phyloP scores from a whole-genome alignment of 2,888 invertebrate species.

The Axea sp. region DNA sequence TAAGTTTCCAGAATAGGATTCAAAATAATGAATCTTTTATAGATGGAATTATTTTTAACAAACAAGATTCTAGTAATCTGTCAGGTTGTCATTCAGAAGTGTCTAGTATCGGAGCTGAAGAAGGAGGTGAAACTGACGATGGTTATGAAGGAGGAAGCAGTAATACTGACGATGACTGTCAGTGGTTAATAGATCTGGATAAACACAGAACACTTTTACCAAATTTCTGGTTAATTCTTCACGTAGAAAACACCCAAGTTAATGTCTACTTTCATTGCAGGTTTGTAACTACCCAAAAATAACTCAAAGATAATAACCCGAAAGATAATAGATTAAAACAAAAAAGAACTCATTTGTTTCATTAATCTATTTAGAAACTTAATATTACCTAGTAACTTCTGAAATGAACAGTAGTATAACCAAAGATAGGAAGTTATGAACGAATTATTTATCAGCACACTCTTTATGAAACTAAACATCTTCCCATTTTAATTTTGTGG shows the following conservation, averaged over 20 bases:
- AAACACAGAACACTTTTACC: conserved; percentile 81
- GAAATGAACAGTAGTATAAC: too few relatives aligned
- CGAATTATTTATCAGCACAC: too few relatives aligned
- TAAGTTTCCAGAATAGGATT: conserved; percentile 46
- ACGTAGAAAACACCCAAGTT: conserved; percentile 82
- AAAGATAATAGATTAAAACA: too few relatives aligned
- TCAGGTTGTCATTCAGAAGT: conserved; percentile 73
- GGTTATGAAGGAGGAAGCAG: conserved; percentile 85
- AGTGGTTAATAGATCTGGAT: conserved; percentile 81
- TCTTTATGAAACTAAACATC: too few relatives aligned
- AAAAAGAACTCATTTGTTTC: too few relatives aligned
- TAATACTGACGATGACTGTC: conserved; percentile 82
- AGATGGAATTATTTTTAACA: conserved; percentile 54
- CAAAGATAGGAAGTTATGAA: too few relatives aligned
- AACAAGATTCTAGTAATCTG: conserved; percentile 70
- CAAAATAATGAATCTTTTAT: conserved; percentile 55
- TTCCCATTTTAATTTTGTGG: too few relatives aligned
- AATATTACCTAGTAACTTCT: too few relatives aligned
- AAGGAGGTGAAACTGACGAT: conserved; percentile 70
- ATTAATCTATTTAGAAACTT: too few relatives aligned
- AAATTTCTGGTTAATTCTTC: conserved; percentile 86
- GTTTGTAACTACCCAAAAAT: too few relatives aligned
- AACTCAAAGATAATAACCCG: too few relatives aligned
- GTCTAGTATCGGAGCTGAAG: conserved; percentile 72
- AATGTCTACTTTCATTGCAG: conserved; percentile 86